These are phyloP conservation scores for Agapostemon virescens DNA, from an alignment of 2,888 invertebrate species.

Conservation along the genomic window DNA sequence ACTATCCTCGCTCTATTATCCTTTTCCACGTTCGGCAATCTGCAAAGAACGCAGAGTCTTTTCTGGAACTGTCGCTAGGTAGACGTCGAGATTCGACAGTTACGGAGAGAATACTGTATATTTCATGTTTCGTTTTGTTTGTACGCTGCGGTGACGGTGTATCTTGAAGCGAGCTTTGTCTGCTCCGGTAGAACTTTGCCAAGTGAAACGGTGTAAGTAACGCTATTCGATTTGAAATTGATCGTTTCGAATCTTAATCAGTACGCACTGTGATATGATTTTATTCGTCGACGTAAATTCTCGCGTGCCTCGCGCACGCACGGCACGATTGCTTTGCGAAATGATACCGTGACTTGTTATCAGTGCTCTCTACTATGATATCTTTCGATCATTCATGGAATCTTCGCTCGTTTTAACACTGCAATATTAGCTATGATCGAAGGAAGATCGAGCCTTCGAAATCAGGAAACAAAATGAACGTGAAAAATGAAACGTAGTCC, in stretches of 20 bases:
- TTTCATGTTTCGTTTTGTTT: conserved; percentile 7
- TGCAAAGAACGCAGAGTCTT: no score
- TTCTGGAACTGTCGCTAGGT: no score
- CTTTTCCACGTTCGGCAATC: no score
- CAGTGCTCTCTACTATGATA: background rate
- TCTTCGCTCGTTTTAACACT: background rate
- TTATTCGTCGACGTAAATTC: conserved; percentile 37
- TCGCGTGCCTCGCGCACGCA: background rate
- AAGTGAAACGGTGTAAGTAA: conserved; percentile 11
- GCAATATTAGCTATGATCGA: background rate
- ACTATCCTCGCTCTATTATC: no score
- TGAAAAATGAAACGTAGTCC: no score
- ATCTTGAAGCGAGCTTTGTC: conserved; percentile 12
- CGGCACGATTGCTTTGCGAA: background rate
- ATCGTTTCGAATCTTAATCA: conserved; percentile 31
- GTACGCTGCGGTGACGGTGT: background rate
- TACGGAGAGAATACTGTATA: no score
- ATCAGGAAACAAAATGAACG: background rate
- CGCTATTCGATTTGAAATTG: conserved; percentile 31
- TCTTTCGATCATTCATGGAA: background rate
- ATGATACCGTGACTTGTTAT: background rate
- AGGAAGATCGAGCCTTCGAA: background rate
- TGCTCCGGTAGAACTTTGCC: conserved; percentile 15
- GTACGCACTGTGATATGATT: conserved; percentile 52
- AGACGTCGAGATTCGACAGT: no score